Conservation (phyloP, 1,140 invertebrate genomes). For the Sinonovacula constricta region DNA sequence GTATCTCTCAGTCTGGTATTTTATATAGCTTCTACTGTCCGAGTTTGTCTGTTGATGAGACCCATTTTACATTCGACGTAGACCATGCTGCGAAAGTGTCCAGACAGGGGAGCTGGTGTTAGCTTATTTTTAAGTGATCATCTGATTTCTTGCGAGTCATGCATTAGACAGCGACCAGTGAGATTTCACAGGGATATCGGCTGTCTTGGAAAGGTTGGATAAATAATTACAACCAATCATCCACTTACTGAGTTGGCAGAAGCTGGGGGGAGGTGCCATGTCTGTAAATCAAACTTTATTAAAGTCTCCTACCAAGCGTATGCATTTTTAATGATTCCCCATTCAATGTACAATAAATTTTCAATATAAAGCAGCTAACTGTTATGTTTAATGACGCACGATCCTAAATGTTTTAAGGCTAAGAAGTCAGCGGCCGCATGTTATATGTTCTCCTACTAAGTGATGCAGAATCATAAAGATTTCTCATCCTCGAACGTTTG, state of each 20-base stretch:
- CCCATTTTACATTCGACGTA: no score
- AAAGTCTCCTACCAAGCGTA: constrained; percentile 27
- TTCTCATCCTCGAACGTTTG: not conserved
- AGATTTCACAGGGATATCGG: not conserved
- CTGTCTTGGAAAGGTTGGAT: not conserved
- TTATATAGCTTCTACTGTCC: no score
- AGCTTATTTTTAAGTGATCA: no score
- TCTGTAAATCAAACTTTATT: constrained; percentile 54
- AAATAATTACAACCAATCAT: not conserved
- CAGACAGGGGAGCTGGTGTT: no score
- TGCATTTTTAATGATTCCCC: constrained; percentile 52
- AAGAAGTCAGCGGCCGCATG: not conserved
- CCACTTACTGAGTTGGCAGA: no score
- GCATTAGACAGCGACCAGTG: no score
- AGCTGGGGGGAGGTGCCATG: no score
- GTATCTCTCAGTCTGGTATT: no score
- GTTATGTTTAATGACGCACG: not conserved
- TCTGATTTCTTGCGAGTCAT: no score
- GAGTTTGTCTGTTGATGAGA: no score
- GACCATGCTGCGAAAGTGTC: no score
- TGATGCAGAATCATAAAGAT: not conserved
- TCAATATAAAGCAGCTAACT: constrained; percentile 42
- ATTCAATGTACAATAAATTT: constrained; percentile 39
- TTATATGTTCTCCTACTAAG: not conserved
- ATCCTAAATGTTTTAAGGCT: not conserved